phyloP scores from a whole-genome alignment of 2,113 vertebrate species.

The Scytalopus superciliaris region DNA sequence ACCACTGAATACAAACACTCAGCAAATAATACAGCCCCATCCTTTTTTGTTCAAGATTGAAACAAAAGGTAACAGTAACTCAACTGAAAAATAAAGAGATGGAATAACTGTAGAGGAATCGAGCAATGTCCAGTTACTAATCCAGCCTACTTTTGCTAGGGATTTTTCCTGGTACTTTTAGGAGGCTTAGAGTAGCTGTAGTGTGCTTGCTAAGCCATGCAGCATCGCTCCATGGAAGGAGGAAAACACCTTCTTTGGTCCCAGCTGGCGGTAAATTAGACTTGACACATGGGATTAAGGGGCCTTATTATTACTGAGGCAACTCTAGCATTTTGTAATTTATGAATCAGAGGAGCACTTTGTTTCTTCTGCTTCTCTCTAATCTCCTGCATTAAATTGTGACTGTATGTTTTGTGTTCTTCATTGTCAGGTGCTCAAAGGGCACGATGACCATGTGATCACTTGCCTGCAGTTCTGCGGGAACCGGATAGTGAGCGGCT shows the following conservation, averaged over 20 bases:
- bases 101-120: not conserved
- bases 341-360: not conserved
- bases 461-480: slow-evolving; percentile 98
- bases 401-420: not conserved
- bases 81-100: not conserved
- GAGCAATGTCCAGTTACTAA: not conserved
- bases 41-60: not conserved
- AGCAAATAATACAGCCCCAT: not conserved
- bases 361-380: not conserved
- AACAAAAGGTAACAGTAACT: not conserved
- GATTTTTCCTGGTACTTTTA: not conserved
- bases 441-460: slow-evolving; percentile 98
- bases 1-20: not conserved
- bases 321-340: slow-evolving; percentile 31
- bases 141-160: not conserved
- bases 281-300: not conserved
- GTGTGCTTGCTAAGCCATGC: not conserved
- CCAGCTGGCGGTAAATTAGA: slow-evolving; percentile 35
- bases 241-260: slow-evolving; percentile 16
- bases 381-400: not conserved
- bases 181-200: not conserved
- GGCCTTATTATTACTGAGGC: slow-evolving; percentile 6
- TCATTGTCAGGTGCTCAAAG: slow-evolving; percentile 90
- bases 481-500: slow-evolving; percentile 96
- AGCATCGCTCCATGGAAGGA: not conserved